Percentiles rank a stretch among this genome's conserved stretches.
Conservation (phyloP, 2,113 vertebrate genomes). For the Eretmochelys imbricata region DNA sequence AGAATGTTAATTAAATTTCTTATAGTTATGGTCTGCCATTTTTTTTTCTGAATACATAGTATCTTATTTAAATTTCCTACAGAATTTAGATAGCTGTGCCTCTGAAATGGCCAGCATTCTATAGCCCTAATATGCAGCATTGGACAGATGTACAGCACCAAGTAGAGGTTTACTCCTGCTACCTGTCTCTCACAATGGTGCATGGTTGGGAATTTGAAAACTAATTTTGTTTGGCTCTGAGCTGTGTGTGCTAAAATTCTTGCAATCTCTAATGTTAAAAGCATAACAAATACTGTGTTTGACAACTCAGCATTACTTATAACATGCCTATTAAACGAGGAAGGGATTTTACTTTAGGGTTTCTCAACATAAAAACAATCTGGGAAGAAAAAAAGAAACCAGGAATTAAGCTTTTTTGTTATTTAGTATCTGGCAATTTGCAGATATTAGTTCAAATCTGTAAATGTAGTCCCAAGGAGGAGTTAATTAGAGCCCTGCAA, state of each 20-base stretch:
- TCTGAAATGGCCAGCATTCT: constrained; percentile 1
- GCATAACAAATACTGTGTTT: constrained; percentile 16
- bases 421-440: neutral
- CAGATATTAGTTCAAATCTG: neutral
- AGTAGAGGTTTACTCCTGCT: neutral
- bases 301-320: constrained; percentile 10
- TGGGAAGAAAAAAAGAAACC: neutral
- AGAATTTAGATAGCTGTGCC: constrained; percentile 23
- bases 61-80: constrained; percentile 52
- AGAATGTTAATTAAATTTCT: constrained; percentile 52
- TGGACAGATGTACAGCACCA: constrained; percentile 15
- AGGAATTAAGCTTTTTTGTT: neutral
- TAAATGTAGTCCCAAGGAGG: neutral
- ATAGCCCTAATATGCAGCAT: neutral
- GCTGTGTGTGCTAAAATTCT: neutral
- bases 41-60: constrained; percentile 2
- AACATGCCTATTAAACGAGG: neutral
- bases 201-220: constrained; percentile 25
- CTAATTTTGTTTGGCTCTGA: constrained; percentile 15
- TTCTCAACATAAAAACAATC: neutral
- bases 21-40: constrained; percentile 35
- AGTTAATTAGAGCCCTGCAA: neutral
- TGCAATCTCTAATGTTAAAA: constrained; percentile 3
- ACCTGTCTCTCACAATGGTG: constrained; percentile 23
- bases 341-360: neutral